Percentiles rank a stretch among this genome's conserved stretches.
phyloP scores from a whole-genome alignment of 2,113 vertebrate species.

The Trichechus manatus region DNA sequence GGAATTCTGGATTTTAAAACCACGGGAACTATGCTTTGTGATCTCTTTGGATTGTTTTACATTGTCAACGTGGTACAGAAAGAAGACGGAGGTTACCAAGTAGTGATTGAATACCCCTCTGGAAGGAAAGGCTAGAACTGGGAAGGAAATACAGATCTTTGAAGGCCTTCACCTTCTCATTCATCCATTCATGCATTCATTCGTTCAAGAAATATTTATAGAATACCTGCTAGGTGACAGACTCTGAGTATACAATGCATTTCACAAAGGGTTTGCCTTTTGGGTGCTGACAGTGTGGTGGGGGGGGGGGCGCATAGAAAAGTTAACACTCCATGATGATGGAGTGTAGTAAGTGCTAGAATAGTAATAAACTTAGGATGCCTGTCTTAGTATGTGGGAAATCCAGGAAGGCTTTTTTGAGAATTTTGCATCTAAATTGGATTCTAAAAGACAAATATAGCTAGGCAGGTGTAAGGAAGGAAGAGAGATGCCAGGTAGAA shows the following conservation, averaged over 20 bases:
- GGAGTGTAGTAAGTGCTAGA: not conserved
- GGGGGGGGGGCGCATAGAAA: fast-evolving
- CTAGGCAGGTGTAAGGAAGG: not conserved
- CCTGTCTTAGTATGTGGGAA: not conserved
- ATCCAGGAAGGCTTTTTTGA: not conserved
- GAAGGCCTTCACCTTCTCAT: not conserved
- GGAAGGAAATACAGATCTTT: not conserved
- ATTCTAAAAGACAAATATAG: not conserved
- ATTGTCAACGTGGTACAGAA: not conserved
- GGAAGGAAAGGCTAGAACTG: not conserved
- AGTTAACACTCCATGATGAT: not conserved
- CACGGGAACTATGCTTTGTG: not conserved
- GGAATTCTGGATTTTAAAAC: conserved; percentile 4
- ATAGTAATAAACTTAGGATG: not conserved
- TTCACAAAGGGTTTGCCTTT: not conserved
- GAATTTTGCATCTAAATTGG: not conserved
- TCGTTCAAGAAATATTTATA: not conserved
- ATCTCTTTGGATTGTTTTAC: not conserved
- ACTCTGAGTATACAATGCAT: not conserved
- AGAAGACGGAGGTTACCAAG: not conserved
- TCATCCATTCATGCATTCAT: not conserved
- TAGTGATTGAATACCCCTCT: not conserved
- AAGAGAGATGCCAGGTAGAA: not conserved
- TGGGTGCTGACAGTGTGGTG: not conserved
- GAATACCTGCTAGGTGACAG: not conserved